Evolutionary conservation across 2,888 invertebrate genomes (phyloP), one percentile per base, ranked within the genome.

Genomic region (Tupiocoris notatus): DNA sequence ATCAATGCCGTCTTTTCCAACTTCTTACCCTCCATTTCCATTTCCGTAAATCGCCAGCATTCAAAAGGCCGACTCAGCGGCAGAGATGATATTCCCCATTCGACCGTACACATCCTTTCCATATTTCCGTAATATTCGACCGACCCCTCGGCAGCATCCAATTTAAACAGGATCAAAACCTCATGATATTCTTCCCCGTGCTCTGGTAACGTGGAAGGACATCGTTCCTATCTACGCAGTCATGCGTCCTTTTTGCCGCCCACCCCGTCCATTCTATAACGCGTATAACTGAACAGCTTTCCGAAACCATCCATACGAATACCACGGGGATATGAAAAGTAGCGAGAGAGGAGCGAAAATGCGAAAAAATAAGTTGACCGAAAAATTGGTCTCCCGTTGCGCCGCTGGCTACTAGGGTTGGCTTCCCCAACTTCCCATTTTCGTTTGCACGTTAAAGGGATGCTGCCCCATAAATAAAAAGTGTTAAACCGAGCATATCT

Each of bases 281-380:
- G 12, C 39, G 39, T 39, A 39, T 39, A 39, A 39, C 39, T 39
- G 39, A 39, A 39, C 39, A 39, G 39, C 39, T 39, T 39, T 39
- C 39, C 39, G 39, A 39, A 39, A 17, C 20, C 63, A 3, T 21
- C 63, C n/a, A n/a, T n/a, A n/a, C 20, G 63, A 39, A 54, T 57
- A 16, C 18, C 39, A 39, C 74, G 68, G 63, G 23, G 25, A 18
- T 61, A 22, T 21, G 54, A 39, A 54, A 24, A 58, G 70, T n/a
- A 73, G 21, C n/a, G 59, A 20, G 58, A 61, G 71, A 62, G 59
- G 23, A 64, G 77, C 71, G 71, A 77, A 79, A 78, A 76, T 77
- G 75, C 75, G 79, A 78, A 78, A 70, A 73, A 78, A 77, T 80
- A 79, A 80, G 80, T 80, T 80, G 80, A 80, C 80, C 80, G 80